These are phyloP conservation scores for Tupaia chinensis DNA, from an alignment of 2,113 vertebrate genomes.

Conservation along the genomic window DNA sequence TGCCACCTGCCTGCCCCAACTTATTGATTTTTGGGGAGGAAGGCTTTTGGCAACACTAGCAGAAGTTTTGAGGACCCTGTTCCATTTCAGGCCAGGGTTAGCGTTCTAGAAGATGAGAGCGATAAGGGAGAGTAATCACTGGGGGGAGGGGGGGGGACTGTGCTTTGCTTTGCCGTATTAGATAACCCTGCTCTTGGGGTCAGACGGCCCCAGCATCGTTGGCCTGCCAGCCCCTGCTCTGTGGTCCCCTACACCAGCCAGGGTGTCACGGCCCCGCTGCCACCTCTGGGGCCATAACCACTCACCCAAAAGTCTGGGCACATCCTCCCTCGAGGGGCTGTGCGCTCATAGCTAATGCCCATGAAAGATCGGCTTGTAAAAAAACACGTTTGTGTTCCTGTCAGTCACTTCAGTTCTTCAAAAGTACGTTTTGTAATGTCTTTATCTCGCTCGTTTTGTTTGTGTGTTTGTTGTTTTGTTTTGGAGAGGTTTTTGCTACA, in stretches of 20 bases:
- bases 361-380: not conserved
- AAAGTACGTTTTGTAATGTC: not conserved
- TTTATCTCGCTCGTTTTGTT: not conserved
- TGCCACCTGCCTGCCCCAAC: too few species aligned
- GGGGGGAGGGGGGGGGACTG: too few species aligned
- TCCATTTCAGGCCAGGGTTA: constrained; percentile 16
- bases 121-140: not conserved
- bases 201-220: fast-evolving
- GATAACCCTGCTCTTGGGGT: not conserved
- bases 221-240: fast-evolving
- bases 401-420: constrained; percentile 34
- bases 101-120: not conserved
- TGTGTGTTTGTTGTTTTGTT: too few species aligned
- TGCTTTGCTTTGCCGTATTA: not conserved
- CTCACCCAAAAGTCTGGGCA: not conserved
- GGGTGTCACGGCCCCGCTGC: not conserved
- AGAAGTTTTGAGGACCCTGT: not conserved
- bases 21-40: constrained; percentile 23
- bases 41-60: not conserved
- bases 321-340: not conserved
- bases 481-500: too few species aligned
- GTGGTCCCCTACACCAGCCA: not conserved
- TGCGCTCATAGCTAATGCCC: not conserved
- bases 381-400: not conserved
- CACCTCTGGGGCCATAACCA: not conserved